Evolutionary conservation across 1,140 invertebrate species (phyloP).

Genomic region (Drosophila prosaltans): DNA sequence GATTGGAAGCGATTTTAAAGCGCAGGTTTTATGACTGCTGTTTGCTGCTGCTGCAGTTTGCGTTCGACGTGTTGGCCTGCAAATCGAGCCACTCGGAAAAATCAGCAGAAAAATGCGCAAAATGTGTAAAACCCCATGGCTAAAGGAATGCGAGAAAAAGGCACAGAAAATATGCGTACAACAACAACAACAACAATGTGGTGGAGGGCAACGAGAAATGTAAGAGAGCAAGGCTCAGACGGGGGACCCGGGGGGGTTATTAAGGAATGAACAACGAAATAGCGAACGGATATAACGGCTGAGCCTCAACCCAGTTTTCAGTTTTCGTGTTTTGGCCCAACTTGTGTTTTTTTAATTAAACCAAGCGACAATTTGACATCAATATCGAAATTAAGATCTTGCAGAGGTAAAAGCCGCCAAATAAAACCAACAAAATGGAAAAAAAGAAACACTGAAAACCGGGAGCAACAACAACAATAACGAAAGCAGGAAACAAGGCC

Average conservation of each 20-base stretch:
- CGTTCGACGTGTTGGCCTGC: slow-evolving; percentile 41
- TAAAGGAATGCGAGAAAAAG: slow-evolving; percentile 6
- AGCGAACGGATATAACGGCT: slow-evolving; percentile 22
- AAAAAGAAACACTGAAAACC: slow-evolving; percentile 1
- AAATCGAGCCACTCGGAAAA: slow-evolving; percentile 46
- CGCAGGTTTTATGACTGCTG: background rate
- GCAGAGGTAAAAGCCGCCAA: slow-evolving; percentile 33
- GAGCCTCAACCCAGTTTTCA: background rate
- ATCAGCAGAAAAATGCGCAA: slow-evolving; percentile 12
- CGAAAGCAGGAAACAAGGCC: slow-evolving; percentile 21
- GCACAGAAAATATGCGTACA: slow-evolving; percentile 30
- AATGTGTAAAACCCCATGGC: slow-evolving; percentile 27
- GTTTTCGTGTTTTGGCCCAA: slow-evolving; percentile 32
- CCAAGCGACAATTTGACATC: slow-evolving; percentile 76
- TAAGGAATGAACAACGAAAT: background rate
- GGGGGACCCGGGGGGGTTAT: background rate
- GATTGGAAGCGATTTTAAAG: background rate
- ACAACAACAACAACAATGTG: too few relatives aligned
- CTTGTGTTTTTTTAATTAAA: slow-evolving; percentile 75
- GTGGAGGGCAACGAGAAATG: background rate
- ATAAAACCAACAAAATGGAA: background rate
- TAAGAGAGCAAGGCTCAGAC: background rate
- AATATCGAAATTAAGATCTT: slow-evolving; percentile 81
- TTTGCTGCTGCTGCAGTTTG: background rate
- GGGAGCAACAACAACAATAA: background rate